These are phyloP conservation scores for Pheucticus melanocephalus DNA, from an alignment of 2,113 vertebrate genomes.

Conservation along the genomic window DNA sequence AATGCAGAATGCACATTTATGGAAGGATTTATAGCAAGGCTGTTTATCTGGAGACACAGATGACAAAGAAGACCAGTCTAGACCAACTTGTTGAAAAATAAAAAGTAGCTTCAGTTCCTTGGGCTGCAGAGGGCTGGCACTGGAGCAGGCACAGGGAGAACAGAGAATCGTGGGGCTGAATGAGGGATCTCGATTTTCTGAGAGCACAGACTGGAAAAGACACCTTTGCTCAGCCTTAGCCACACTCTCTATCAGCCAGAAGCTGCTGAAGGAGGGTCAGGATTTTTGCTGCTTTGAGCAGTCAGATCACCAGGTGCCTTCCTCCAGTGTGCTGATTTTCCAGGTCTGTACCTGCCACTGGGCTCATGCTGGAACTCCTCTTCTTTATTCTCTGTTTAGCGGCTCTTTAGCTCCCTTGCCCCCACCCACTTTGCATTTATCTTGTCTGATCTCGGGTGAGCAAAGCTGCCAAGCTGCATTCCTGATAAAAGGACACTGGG, in stretches of 20 bases:
- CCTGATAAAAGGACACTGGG: background rate
- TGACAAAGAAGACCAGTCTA: background rate
- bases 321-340: background rate
- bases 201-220: background rate
- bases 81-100: background rate
- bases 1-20: background rate
- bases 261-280: background rate
- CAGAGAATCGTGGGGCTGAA: background rate
- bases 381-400: background rate
- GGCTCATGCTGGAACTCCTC: background rate
- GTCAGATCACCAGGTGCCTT: background rate
- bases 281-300: background rate
- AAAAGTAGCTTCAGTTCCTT: background rate
- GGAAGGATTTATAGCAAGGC: conserved; percentile 17
- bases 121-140: background rate
- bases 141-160: background rate
- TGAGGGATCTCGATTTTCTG: background rate
- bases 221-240: background rate
- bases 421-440: background rate
- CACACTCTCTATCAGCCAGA: too few species aligned
- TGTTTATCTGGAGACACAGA: background rate
- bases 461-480: background rate
- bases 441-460: background rate
- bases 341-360: background rate
- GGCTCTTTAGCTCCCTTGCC: background rate